phyloP scores from a whole-genome alignment of 2,888 invertebrate species.

The Escarpia spicata region DNA sequence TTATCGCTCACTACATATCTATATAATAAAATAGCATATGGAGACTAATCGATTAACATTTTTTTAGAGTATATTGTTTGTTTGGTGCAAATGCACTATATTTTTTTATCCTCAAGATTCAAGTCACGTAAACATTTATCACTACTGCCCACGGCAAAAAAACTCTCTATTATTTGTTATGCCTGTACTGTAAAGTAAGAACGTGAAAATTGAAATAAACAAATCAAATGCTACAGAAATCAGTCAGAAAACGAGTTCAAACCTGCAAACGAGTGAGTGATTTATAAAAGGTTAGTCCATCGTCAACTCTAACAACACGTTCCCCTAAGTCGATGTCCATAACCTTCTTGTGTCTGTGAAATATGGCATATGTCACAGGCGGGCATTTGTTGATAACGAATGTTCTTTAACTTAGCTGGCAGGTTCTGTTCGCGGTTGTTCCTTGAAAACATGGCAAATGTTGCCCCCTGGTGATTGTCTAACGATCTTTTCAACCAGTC shows the following conservation, averaged over 20 bases:
- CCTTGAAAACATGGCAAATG: neutral
- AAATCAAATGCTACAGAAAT: no score
- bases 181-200: no score
- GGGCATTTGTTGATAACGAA: neutral
- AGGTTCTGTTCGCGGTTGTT: neutral
- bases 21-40: no score
- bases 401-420: neutral
- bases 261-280: slow-evolving; percentile 5
- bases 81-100: no score
- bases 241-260: neutral
- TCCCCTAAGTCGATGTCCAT: neutral
- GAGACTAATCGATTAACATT: no score
- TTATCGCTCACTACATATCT: no score
- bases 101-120: no score
- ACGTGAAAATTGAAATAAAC: neutral
- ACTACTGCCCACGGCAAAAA: no score
- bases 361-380: neutral
- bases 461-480: neutral
- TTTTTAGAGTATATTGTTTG: no score
- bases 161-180: no score
- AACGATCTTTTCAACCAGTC: neutral
- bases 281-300: neutral
- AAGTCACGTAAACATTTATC: no score
- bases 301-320: neutral
- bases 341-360: neutral